Percentiles rank a stretch among this genome's conserved stretches.
Evolutionary conservation across 1,140 invertebrate species (phyloP).

Genomic region (Papilio polytes): DNA sequence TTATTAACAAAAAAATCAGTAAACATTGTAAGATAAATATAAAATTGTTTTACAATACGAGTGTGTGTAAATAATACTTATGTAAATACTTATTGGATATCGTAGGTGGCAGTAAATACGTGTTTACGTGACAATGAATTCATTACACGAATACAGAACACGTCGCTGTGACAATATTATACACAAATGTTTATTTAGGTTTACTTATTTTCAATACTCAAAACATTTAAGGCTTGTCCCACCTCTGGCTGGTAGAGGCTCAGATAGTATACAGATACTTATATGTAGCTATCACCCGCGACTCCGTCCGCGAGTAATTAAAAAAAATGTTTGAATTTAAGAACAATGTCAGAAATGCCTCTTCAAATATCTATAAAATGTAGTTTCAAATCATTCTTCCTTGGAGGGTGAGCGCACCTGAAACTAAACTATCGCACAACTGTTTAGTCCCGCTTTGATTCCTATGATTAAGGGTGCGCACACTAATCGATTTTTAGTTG

Average conservation of each 20-base stretch:
- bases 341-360: no score
- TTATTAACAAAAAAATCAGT: background rate
- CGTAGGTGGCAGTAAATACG: constrained; percentile 8
- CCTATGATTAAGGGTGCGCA: no score
- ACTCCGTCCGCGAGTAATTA: no score
- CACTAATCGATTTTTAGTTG: no score
- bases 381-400: no score
- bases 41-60: background rate
- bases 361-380: no score
- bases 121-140: constrained; percentile 24
- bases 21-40: background rate
- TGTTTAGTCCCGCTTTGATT: no score
- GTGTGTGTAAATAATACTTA: background rate
- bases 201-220: constrained; percentile 10
- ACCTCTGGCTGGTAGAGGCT: no score
- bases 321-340: no score
- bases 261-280: background rate
- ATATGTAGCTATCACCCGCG: background rate
- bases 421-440: no score
- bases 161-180: background rate
- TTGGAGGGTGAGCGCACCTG: no score
- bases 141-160: constrained; percentile 10
- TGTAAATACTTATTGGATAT: constrained; percentile 13
- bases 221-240: background rate
- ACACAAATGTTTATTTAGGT: constrained; percentile 8